Evolutionary conservation across 2,113 vertebrate genomes (phyloP), one percentile per base, ranked within the genome.

Genomic region (Boleophthalmus pectinirostris): DNA sequence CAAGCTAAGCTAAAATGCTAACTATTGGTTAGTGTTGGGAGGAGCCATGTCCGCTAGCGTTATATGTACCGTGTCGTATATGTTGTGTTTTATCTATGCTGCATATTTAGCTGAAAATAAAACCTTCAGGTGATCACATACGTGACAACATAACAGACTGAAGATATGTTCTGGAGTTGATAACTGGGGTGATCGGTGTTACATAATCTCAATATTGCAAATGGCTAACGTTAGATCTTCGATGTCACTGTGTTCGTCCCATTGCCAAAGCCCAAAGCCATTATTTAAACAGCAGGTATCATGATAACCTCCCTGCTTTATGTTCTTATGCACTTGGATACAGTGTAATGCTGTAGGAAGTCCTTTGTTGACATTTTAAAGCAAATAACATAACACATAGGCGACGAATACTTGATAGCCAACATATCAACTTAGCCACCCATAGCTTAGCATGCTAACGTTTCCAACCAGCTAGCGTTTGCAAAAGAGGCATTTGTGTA

Each of bases 121-220:
- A 29, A 2, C 18, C 18, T 13, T n/a, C 1, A 35, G 13, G 18
- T 18, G 18, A n/a, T 20, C 15, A 8, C 33, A 4, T 47, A 3
- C 5, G 6, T 2, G 23, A 1, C n/a, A 25, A 33, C 3, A 23
- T 7, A 3, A 33, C 54, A 43, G 23, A 20, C 21, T 21, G 4
- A 11, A 45, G 12, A 7, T 20, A 7, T 3, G 12, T 12, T 18
- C 3, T 5, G 21, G 47, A 0, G 20, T 47, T 18, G 74, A 10
- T n/a, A 25, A 23, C 46, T 61, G 43, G n/a, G 14, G 66, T 72
- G 64, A 68, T 77, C 33, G 12, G 45, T 57, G 85, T 91, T 92
- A 92, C 89, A 92, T 92, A 92, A 92, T 92, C 64, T 85, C 65
- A 68, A 60, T 45, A 68, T 67, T 70, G 54, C 74, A 68, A 89